These are phyloP conservation scores for Calliopsis andreniformis DNA, from an alignment of 1,140 invertebrate genomes.

Conservation along the genomic window DNA sequence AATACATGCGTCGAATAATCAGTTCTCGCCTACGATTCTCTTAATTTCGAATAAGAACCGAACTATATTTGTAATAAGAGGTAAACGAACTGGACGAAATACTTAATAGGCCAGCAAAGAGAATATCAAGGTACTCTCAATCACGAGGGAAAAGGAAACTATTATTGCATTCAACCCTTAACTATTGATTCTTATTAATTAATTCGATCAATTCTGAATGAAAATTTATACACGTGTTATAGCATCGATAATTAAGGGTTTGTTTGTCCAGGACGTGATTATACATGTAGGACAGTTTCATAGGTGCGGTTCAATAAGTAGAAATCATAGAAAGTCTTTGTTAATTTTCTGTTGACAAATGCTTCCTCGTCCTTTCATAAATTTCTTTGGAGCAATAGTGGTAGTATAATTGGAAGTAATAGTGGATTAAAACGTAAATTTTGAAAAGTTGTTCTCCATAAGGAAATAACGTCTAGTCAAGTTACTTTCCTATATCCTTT, in stretches of 20 bases:
- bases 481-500: too few relatives aligned
- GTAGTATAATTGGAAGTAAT: too few relatives aligned
- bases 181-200: not conserved
- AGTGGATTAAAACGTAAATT: not conserved
- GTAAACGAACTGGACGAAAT: not conserved
- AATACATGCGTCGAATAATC: too few relatives aligned
- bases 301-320: not conserved
- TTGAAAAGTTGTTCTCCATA: too few relatives aligned
- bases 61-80: not conserved
- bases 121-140: not conserved
- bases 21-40: not conserved
- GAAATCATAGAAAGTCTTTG: not conserved
- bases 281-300: not conserved
- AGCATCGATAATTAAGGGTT: not conserved
- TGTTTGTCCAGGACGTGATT: not conserved
- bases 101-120: slow-evolving; percentile 10
- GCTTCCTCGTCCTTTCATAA: too few relatives aligned
- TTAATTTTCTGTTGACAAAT: too few relatives aligned
- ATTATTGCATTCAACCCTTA: not conserved
- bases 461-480: too few relatives aligned
- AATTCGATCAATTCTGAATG: too few relatives aligned
- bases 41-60: not conserved
- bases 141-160: not conserved
- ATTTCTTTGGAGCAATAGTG: too few relatives aligned
- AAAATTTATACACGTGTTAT: not conserved